Conservation (phyloP, 2,888 invertebrate genomes). For the Galerucella calmariensis region DNA sequence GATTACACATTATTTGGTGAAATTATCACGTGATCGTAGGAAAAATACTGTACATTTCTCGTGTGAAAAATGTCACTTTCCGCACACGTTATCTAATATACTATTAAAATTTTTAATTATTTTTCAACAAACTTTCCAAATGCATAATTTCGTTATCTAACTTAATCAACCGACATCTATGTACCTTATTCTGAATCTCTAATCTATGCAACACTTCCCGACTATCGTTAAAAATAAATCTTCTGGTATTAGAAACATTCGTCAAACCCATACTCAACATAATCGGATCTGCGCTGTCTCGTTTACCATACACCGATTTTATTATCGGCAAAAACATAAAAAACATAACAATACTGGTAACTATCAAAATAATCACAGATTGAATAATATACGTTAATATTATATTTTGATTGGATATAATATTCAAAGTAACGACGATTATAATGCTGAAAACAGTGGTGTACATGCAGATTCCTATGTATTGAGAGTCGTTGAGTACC, state of each 20-base stretch:
- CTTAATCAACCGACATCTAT: slow-evolving; percentile 82
- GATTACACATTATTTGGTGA: too few relatives aligned
- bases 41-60: too few relatives aligned
- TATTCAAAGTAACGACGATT: slow-evolving; percentile 88
- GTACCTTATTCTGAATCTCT: slow-evolving; percentile 91
- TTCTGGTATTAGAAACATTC: slow-evolving; percentile 87
- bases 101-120: slow-evolving; percentile 20
- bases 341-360: slow-evolving; percentile 87
- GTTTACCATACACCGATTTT: slow-evolving; percentile 75
- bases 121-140: slow-evolving; percentile 74
- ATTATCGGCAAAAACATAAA: slow-evolving; percentile 90
- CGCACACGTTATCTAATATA: not conserved
- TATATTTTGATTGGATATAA: slow-evolving; percentile 85
- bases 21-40: too few relatives aligned
- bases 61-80: too few relatives aligned
- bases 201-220: slow-evolving; percentile 86
- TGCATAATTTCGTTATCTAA: slow-evolving; percentile 82
- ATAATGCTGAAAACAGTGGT: slow-evolving; percentile 89
- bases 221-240: slow-evolving; percentile 73
- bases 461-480: slow-evolving; percentile 93
- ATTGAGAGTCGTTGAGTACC: slow-evolving; percentile 91
- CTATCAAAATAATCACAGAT: slow-evolving; percentile 83
- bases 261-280: slow-evolving; percentile 90
- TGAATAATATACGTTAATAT: slow-evolving; percentile 81
- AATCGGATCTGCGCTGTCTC: slow-evolving; percentile 80